phyloP scores from a whole-genome alignment of 2,797 vertebrate genomes.

The Brachyrhaphis roseni region DNA sequence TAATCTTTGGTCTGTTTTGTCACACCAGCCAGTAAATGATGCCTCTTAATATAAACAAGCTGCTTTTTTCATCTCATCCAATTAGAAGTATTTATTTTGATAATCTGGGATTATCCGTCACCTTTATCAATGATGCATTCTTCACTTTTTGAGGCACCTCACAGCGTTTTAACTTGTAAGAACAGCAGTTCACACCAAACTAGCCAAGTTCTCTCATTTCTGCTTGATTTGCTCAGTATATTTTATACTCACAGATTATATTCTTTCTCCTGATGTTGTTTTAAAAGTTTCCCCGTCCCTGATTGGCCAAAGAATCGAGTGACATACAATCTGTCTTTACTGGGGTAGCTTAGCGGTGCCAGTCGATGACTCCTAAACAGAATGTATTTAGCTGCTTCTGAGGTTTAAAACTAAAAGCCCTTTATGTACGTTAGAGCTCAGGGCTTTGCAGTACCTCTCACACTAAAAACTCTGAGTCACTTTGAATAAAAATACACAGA shows the following conservation, averaged over 20 bases:
- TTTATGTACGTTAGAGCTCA: conserved; percentile 50
- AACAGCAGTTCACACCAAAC: neutral
- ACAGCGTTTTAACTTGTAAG: neutral
- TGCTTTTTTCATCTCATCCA: neutral
- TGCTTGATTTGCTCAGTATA: conserved; percentile 6
- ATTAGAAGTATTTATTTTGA: neutral
- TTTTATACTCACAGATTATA: conserved; percentile 7
- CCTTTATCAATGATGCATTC: neutral
- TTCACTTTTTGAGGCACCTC: neutral
- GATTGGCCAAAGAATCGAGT: conserved; percentile 42
- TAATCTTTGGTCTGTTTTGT: neutral
- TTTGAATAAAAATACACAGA: conserved; percentile 26
- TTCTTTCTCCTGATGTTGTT: neutral
- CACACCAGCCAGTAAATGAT: neutral
- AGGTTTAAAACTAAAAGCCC: conserved; percentile 41
- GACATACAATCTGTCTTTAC: neutral
- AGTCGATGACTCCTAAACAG: neutral
- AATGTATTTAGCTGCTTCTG: conserved; percentile 42
- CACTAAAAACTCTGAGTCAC: conserved; percentile 26
- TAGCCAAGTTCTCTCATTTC: neutral
- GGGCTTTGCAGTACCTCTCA: conserved; percentile 59
- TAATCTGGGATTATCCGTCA: neutral
- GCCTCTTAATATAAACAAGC: neutral
- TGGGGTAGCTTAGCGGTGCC: neutral
- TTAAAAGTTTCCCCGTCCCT: neutral